Evolutionary conservation across 2,113 vertebrate genomes (phyloP).

Genomic region (Grallaria varia): DNA sequence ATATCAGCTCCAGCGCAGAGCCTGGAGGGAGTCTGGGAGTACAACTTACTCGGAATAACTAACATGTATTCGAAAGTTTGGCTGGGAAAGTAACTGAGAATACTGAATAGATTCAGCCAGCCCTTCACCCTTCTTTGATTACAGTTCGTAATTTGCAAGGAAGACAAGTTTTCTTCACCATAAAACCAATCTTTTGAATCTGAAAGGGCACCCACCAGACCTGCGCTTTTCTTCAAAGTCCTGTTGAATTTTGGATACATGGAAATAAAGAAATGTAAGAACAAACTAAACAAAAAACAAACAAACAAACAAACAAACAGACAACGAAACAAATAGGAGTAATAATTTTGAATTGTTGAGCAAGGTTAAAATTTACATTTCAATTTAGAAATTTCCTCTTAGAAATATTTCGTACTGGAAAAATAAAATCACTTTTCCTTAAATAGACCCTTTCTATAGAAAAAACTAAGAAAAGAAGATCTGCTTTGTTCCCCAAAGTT

Average conservation of each 20-base stretch:
- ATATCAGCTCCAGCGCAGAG: slow-evolving; percentile 23
- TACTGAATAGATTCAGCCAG: neutral
- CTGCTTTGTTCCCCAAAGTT: neutral
- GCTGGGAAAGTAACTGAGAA: slow-evolving; percentile 33
- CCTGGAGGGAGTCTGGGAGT: slow-evolving; percentile 34
- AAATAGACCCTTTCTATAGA: neutral
- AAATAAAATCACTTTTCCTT: neutral
- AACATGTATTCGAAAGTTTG: slow-evolving; percentile 32
- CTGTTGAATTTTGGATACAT: neutral
- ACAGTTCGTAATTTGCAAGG: neutral
- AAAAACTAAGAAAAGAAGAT: neutral
- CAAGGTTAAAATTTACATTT: neutral
- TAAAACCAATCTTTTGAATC: neutral
- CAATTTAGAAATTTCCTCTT: neutral
- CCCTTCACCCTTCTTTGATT: neutral
- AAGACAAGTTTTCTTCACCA: neutral
- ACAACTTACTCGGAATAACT: slow-evolving; percentile 52
- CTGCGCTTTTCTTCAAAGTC: neutral
- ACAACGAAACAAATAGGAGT: neutral
- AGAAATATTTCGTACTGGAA: neutral
- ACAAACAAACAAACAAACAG: no score
- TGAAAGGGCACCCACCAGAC: neutral
- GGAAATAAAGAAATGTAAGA: neutral
- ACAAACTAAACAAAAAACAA: neutral
- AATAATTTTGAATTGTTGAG: neutral